Percentiles rank a stretch among this genome's conserved stretches.
phyloP scores from a whole-genome alignment of 2,888 invertebrate species.

The Bellardia pandia region DNA sequence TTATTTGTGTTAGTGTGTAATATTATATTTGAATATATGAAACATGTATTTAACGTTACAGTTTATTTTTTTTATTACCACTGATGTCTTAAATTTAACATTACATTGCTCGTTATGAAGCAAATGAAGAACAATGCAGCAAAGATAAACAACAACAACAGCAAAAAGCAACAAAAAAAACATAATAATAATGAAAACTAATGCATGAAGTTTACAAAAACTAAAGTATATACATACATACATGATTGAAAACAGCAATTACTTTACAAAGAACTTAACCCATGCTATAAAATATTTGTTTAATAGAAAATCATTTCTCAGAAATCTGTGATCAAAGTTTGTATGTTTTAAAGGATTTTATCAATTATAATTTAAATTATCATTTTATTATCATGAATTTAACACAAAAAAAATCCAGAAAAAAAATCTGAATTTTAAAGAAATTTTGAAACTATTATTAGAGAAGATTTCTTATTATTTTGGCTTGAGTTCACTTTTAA shows the following conservation, averaged over 20 bases:
- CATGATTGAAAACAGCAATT: not conserved
- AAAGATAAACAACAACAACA: not conserved
- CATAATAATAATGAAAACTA: constrained; percentile 58
- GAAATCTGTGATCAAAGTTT: too few species aligned
- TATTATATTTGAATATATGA: constrained; percentile 23
- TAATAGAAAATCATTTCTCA: too few species aligned
- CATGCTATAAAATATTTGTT: not conserved
- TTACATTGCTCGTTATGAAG: constrained; percentile 39
- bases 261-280: constrained; percentile 27
- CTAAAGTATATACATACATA: not conserved
- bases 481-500: too few species aligned
- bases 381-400: too few species aligned
- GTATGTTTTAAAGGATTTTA: too few species aligned
- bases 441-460: too few species aligned
- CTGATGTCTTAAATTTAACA: constrained; percentile 48
- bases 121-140: constrained; percentile 21
- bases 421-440: too few species aligned
- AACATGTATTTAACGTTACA: constrained; percentile 23
- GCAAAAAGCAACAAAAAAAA: not conserved
- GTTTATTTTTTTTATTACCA: constrained; percentile 9
- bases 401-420: too few species aligned
- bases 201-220: constrained; percentile 32
- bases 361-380: too few species aligned
- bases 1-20: constrained; percentile 11
- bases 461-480: too few species aligned